Conservation (phyloP, 2,113 vertebrate species). For the Aspiorhynchus laticeps region DNA sequence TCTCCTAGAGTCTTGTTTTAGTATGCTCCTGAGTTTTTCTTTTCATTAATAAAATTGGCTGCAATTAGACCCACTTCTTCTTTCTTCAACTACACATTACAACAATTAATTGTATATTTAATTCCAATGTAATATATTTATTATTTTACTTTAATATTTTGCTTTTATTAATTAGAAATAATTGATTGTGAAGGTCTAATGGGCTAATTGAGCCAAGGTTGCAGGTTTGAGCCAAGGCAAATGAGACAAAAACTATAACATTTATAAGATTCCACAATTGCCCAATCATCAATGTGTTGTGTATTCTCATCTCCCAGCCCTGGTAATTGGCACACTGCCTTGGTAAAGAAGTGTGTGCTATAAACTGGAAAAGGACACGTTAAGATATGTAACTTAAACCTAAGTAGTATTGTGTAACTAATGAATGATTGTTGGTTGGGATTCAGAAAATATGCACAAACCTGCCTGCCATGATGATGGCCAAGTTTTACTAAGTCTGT, state of each 20-base stretch:
- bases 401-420: background rate
- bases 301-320: background rate
- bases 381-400: background rate
- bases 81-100: background rate
- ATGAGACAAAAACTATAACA: conserved; percentile 5
- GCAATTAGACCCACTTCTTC: background rate
- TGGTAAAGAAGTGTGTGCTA: too few species aligned
- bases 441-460: background rate
- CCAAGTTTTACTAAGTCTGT: conserved; percentile 34
- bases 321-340: too few species aligned
- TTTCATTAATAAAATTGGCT: too few species aligned
- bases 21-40: too few species aligned
- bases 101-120: background rate
- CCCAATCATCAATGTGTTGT: background rate
- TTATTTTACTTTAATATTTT: background rate
- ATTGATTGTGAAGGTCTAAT: background rate
- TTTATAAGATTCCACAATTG: background rate
- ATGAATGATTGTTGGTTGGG: conserved; percentile 1
- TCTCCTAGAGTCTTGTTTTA: too few species aligned
- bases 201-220: background rate
- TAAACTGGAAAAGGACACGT: too few species aligned
- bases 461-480: background rate
- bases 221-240: background rate
- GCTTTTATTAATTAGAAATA: background rate
- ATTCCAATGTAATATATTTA: background rate